Evolutionary conservation across 2,113 vertebrate genomes (phyloP).

Genomic region (Hypocryptadius cinnamomeus): DNA sequence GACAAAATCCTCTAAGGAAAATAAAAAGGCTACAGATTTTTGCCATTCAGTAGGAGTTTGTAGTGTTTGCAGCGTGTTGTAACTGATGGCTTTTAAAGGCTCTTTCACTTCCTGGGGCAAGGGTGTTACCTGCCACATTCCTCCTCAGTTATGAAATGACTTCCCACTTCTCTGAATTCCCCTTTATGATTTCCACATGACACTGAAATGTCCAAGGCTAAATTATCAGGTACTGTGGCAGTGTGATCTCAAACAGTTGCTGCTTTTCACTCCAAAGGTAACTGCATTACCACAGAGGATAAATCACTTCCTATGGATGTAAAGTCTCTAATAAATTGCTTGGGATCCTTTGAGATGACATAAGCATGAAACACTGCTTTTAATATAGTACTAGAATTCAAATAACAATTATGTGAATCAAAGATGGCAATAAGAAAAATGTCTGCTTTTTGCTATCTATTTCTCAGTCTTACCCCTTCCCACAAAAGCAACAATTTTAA

Average conservation of each 20-base stretch:
- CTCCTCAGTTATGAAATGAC: background rate
- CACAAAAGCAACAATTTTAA: background rate
- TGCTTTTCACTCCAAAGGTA: background rate
- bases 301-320: background rate
- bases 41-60: background rate
- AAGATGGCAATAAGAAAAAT: background rate
- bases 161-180: background rate
- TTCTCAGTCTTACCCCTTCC: background rate
- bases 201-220: background rate
- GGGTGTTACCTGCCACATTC: background rate
- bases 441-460: background rate
- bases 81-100: background rate
- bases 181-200: background rate
- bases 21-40: background rate
- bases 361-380: background rate
- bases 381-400: background rate
- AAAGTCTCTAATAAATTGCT: background rate
- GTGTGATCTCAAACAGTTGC: background rate
- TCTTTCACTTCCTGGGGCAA: background rate
- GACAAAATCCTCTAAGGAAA: constrained; percentile 10
- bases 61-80: background rate
- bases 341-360: background rate
- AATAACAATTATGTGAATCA: background rate
- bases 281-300: background rate
- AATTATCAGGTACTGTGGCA: background rate